phyloP scores from a whole-genome alignment of 2,888 invertebrate genomes.

The Tanaodytes sp. region DNA sequence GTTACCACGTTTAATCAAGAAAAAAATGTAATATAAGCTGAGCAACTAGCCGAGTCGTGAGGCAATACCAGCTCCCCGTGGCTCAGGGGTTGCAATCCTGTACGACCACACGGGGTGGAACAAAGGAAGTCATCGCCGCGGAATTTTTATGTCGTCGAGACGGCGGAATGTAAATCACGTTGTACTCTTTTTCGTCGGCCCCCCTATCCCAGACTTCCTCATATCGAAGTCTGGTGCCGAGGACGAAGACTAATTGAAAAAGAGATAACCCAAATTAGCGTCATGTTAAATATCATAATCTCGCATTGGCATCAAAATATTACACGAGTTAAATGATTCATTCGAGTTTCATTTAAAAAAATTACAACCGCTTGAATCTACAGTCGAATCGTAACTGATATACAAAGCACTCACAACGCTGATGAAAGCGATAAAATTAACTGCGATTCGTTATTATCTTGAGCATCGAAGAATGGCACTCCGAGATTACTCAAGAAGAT shows the following conservation, averaged over 20 bases:
- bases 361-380: too few species aligned
- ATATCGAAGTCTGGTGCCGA: conserved; percentile 17
- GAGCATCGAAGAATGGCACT: too few species aligned
- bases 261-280: conserved; percentile 27
- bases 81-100: conserved; percentile 75
- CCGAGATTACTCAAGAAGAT: too few species aligned
- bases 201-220: conserved; percentile 26
- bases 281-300: background rate
- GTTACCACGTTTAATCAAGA: conserved; percentile 65
- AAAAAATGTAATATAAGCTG: conserved; percentile 68
- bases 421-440: too few species aligned
- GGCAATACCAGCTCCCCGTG: conserved; percentile 76
- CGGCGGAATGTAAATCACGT: conserved; percentile 71
- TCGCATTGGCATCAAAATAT: too few species aligned
- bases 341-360: too few species aligned
- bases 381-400: too few species aligned
- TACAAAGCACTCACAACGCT: too few species aligned
- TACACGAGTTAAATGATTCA: too few species aligned
- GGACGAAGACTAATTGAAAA: conserved; percentile 45
- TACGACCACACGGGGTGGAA: conserved; percentile 65
- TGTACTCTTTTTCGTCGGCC: conserved; percentile 45
- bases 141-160: conserved; percentile 71
- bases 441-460: too few species aligned
- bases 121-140: conserved; percentile 71
- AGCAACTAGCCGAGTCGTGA: conserved; percentile 72